Evolutionary conservation across 2,888 invertebrate species (phyloP).

Genomic region (Sericinus montela): DNA sequence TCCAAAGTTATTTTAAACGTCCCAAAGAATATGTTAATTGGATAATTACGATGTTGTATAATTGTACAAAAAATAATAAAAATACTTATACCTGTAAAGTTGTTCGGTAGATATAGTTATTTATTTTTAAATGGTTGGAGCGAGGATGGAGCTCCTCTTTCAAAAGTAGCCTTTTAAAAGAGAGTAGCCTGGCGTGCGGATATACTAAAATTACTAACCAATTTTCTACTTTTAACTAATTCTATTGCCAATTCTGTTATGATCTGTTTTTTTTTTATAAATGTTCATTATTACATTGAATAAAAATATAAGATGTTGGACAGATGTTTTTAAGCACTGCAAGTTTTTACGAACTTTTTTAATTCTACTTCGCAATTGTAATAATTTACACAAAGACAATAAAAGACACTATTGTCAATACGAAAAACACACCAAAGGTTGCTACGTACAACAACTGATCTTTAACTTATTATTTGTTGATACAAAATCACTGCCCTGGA

Average conservation of each 20-base stretch:
- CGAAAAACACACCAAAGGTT: too few species aligned
- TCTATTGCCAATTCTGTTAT: constrained; percentile 22
- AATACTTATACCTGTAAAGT: constrained; percentile 74
- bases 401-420: too few species aligned
- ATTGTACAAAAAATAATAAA: constrained; percentile 73
- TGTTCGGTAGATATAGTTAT: constrained; percentile 68
- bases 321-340: too few species aligned
- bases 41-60: constrained; percentile 69
- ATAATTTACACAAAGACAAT: too few species aligned
- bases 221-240: constrained; percentile 30
- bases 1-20: constrained; percentile 72
- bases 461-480: too few species aligned
- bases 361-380: too few species aligned
- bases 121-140: constrained; percentile 63
- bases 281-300: too few species aligned
- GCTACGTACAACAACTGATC: too few species aligned
- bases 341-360: too few species aligned
- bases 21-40: constrained; percentile 75
- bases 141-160: constrained; percentile 63
- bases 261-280: neutral
- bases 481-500: too few species aligned
- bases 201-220: constrained; percentile 57
- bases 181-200: constrained; percentile 51
- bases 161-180: constrained; percentile 71
- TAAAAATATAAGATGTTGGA: too few species aligned